Conservation (phyloP, 1,140 invertebrate species). For the Cherax quadricarinatus region DNA sequence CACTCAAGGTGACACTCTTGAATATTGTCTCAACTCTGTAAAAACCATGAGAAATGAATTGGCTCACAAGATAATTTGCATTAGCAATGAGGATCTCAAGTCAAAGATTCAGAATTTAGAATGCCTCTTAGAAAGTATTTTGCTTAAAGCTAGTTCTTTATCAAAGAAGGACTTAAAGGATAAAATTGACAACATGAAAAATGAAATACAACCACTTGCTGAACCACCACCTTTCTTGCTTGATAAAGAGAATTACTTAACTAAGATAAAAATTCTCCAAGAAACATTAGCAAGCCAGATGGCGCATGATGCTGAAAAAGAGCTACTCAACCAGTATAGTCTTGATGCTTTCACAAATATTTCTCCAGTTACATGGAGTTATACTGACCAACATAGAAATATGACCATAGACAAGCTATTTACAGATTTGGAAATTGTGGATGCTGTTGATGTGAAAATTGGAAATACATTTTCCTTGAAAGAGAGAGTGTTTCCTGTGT, state of each 20-base stretch:
- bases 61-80: neutral
- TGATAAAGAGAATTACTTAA: neutral
- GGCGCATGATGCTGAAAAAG: neutral
- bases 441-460: neutral
- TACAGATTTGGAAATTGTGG: constrained; percentile 12
- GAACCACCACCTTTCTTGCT: neutral
- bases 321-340: neutral
- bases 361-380: constrained; percentile 10
- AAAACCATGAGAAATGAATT: constrained; percentile 39
- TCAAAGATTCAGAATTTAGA: neutral
- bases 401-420: constrained; percentile 16
- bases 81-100: constrained; percentile 10
- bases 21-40: constrained; percentile 12
- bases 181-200: constrained; percentile 13
- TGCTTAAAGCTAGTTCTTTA: neutral
- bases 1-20: constrained; percentile 5
- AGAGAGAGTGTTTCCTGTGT: neutral
- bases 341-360: neutral
- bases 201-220: constrained; percentile 10
- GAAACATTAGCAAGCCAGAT: neutral
- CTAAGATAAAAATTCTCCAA: neutral
- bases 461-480: neutral
- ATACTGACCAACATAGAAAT: neutral
- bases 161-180: neutral
- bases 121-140: neutral